Evolutionary conservation across 2,888 invertebrate species (phyloP).

Genomic region (Eueremaeus valkanovi): DNA sequence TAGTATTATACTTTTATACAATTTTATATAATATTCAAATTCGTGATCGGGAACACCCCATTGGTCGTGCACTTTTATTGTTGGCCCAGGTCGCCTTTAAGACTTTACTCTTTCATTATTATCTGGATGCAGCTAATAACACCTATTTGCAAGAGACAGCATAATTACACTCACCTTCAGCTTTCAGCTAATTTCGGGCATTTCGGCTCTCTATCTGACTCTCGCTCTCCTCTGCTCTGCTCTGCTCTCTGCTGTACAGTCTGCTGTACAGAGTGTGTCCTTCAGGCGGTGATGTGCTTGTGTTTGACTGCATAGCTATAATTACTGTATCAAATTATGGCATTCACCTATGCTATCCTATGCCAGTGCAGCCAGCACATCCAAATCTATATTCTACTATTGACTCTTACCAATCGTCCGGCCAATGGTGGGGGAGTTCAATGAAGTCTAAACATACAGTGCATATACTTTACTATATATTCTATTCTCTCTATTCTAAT

Average conservation of each 20-base stretch:
- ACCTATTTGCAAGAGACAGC: conserved; percentile 23
- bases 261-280: no score
- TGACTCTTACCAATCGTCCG: background rate
- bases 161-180: conserved; percentile 19
- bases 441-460: conserved; percentile 11
- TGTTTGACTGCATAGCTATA: conserved; percentile 22
- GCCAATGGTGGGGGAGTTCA: conserved; percentile 27
- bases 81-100: background rate
- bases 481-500: background rate
- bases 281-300: conserved; percentile 26
- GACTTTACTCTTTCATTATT: conserved; percentile 21
- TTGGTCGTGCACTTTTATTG: conserved; percentile 29
- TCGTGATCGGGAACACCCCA: conserved; percentile 33
- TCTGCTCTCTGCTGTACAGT: no score
- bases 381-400: background rate
- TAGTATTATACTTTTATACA: conserved; percentile 10
- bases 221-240: no score
- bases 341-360: conserved; percentile 16
- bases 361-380: background rate
- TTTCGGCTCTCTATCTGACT: background rate
- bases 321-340: conserved; percentile 29
- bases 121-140: conserved; percentile 3
- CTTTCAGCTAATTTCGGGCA: conserved; percentile 6
- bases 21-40: conserved; percentile 35
- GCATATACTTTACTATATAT: background rate